These are phyloP conservation scores for Eulithis testata DNA, from an alignment of 2,888 invertebrate species.

Conservation along the genomic window DNA sequence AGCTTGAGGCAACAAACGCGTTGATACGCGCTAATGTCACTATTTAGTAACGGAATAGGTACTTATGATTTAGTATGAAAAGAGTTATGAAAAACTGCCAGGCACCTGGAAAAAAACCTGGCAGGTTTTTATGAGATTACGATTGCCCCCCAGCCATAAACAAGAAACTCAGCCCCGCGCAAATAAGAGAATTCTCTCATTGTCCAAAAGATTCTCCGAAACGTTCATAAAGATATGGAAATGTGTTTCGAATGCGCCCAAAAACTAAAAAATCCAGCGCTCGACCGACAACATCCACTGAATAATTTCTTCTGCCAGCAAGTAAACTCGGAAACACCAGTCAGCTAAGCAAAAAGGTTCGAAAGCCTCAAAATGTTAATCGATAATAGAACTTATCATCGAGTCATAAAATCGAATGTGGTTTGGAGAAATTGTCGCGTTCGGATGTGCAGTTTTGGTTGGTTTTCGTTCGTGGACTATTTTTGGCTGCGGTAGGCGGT, in stretches of 20 bases:
- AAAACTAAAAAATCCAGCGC: slow-evolving; percentile 51
- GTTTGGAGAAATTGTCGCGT: slow-evolving; percentile 3
- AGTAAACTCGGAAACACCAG: slow-evolving; percentile 66
- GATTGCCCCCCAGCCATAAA: too few relatives aligned
- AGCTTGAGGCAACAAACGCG: too few relatives aligned
- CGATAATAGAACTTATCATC: slow-evolving; percentile 26
- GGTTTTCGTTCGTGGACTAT: slow-evolving; percentile 57
- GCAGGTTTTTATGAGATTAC: too few relatives aligned
- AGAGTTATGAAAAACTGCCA: too few relatives aligned
- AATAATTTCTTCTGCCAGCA: slow-evolving; percentile 72
- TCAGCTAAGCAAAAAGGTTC: slow-evolving; percentile 26
- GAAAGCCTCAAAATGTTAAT: slow-evolving; percentile 5
- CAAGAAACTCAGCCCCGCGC: too few relatives aligned
- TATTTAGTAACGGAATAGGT: too few relatives aligned
- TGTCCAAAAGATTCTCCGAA: slow-evolving; percentile 4
- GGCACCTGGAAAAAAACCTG: too few relatives aligned
- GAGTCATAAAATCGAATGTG: slow-evolving; percentile 27
- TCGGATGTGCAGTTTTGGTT: slow-evolving; percentile 3
- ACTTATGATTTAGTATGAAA: too few relatives aligned
- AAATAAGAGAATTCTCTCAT: background rate
- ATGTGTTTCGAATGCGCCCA: background rate
- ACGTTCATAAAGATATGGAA: slow-evolving; percentile 13
- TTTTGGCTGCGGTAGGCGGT: slow-evolving; percentile 84
- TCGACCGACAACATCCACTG: slow-evolving; percentile 62
- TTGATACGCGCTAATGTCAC: too few relatives aligned